Evolutionary conservation across 1,140 invertebrate genomes (phyloP).

Genomic region (Carcinoscorpius rotundicauda): DNA sequence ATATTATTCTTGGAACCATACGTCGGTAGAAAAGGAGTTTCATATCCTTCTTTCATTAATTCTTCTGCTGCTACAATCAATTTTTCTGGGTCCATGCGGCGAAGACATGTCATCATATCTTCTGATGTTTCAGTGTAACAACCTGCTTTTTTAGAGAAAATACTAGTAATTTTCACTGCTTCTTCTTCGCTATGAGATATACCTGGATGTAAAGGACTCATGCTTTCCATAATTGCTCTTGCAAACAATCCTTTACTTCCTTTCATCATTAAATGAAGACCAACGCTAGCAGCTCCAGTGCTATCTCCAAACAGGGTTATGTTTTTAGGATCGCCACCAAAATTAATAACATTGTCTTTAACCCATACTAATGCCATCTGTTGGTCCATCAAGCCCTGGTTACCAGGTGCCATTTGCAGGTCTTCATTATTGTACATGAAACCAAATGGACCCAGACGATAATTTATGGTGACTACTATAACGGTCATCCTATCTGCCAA

Average conservation of each 20-base stretch:
- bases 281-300: slow-evolving; percentile 30
- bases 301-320: slow-evolving; percentile 42
- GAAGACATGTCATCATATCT: background rate
- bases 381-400: slow-evolving; percentile 35
- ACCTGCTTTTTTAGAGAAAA: background rate
- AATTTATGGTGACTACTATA: slow-evolving; percentile 34
- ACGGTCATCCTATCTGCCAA: slow-evolving; percentile 27
- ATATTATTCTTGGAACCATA: slow-evolving; percentile 13
- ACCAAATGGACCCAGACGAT: slow-evolving; percentile 26
- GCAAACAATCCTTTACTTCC: slow-evolving; percentile 19
- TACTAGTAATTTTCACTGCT: background rate
- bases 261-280: slow-evolving; percentile 33
- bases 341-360: slow-evolving; percentile 29
- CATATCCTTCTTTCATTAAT: slow-evolving; percentile 1
- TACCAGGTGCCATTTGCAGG: slow-evolving; percentile 22
- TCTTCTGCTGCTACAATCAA: slow-evolving; percentile 3
- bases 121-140: background rate
- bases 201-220: slow-evolving; percentile 1
- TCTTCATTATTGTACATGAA: slow-evolving; percentile 45
- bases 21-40: background rate
- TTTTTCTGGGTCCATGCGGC: background rate
- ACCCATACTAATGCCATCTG: slow-evolving; percentile 34
- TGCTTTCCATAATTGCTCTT: slow-evolving; percentile 33
- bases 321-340: slow-evolving; percentile 29
- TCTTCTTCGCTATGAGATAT: background rate